Base-by-base conservation (phyloP, 1,140 invertebrate genomes). In the Trichomalopsis sarcophagae region DNA sequence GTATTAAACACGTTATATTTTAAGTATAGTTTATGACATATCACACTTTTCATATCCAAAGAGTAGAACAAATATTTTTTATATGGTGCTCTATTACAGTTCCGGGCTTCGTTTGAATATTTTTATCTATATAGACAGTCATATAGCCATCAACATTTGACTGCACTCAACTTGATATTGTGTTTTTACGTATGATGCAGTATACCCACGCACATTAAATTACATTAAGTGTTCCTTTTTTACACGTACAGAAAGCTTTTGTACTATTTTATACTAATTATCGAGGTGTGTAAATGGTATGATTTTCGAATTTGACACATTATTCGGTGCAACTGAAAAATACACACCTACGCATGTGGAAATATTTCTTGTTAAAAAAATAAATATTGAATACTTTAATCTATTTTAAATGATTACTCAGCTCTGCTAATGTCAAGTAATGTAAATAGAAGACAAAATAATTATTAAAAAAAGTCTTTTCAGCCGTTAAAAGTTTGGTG, bases 341-440 rank as follows among this genome's bases (percentile, higher is more conserved):
- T 62, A 55, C 76, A 83, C 21, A 27, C 50, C 2, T 5, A 76
- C 50, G 80, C 36, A 75, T 47, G 40, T 81, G 78, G 81, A 85
- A 85, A 85, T 81, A 81, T 85, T 76, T 85, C 84, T 85, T 85
- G 84, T 81, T 80, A 81, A 68, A 81, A 27, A 77, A 11, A 33
- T 75, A 85, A 81, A 85, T 84, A 47, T 68, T 85, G 33, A 75
- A 76, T 85, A 80, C 55, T 69, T 81, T 77, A 71, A 69, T 27
- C 62, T 82, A 81, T 85, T 82, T 85, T 82, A 85, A 82, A 85
- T 82, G 47, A 82, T 76, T 23, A 85, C 79, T 85, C 84, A 82
- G 84, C 74, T 85, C 84, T 85, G 84, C 44, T 71, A 81, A 85
- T 85, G 74, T 82, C 79, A 82, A n/a, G 74, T 82, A 78, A 77